Evolutionary conservation across 2,113 vertebrate species (phyloP).

Genomic region (Leucoraja erinaceus): DNA sequence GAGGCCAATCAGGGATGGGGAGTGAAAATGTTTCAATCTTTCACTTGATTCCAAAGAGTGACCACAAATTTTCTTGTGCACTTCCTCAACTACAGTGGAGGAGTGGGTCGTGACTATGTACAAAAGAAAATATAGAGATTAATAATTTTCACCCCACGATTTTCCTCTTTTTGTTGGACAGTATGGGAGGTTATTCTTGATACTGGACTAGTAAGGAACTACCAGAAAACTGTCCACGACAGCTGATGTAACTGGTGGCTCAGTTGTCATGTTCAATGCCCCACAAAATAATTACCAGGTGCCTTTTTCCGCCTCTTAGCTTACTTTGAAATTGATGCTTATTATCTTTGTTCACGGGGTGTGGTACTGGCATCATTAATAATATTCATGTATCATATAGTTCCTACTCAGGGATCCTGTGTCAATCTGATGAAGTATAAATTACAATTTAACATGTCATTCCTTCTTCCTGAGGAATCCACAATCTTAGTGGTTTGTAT

Average conservation of each 20-base stretch:
- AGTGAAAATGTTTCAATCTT: background rate
- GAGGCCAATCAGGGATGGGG: background rate
- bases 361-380: background rate
- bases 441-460: background rate
- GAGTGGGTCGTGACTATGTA: background rate
- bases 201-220: background rate
- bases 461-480: background rate
- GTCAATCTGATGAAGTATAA: background rate
- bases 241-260: no score
- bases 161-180: no score
- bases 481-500: background rate
- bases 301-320: background rate
- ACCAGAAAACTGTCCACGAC: background rate
- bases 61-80: background rate
- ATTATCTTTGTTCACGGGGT: background rate
- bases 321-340: slow-evolving; percentile 18
- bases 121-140: background rate
- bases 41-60: background rate
- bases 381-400: background rate
- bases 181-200: background rate
- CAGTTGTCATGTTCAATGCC: background rate
- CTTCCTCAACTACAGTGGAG: background rate
- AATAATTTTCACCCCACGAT: background rate
- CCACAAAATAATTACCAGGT: background rate
- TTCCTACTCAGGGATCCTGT: background rate